Percentiles rank a stretch among this genome's conserved stretches.
Conservation (phyloP, 2,888 invertebrate genomes). For the Pyralis farinalis region DNA sequence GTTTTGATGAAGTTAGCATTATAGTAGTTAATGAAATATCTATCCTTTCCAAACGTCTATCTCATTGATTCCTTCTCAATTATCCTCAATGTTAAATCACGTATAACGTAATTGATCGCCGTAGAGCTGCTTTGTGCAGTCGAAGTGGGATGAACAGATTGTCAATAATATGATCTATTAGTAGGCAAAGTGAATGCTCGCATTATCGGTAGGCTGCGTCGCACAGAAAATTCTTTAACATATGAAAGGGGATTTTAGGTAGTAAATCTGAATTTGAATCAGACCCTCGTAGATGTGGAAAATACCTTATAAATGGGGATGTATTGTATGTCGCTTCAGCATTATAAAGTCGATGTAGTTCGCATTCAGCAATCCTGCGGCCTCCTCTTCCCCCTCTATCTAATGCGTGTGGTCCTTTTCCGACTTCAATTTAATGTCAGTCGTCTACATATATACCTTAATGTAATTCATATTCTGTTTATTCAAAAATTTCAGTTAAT, state of each 20-base stretch:
- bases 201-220: not conserved
- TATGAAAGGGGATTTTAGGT: slow-evolving; percentile 38
- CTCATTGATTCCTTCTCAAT: no score
- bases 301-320: slow-evolving; percentile 47
- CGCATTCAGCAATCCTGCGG: slow-evolving; percentile 47
- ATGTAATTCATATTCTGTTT: no score
- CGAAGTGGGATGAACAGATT: not conserved
- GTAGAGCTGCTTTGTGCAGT: no score
- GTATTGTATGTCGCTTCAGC: slow-evolving; percentile 46
- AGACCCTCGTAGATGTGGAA: slow-evolving; percentile 37
- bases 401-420: slow-evolving; percentile 58
- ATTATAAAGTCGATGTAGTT: slow-evolving; percentile 54
- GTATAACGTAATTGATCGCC: no score
- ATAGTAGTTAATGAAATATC: no score
- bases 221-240: slow-evolving; percentile 21
- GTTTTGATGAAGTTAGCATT: no score
- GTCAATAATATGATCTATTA: not conserved
- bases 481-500: no score
- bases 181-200: slow-evolving; percentile 1
- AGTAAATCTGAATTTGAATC: slow-evolving; percentile 53
- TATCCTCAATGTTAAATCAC: no score
- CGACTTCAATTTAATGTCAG: slow-evolving; percentile 62
- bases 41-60: no score
- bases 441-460: slow-evolving; percentile 40
- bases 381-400: slow-evolving; percentile 24